Base-by-base conservation (phyloP, 2,888 invertebrate genomes). In the Elegia similella region DNA sequence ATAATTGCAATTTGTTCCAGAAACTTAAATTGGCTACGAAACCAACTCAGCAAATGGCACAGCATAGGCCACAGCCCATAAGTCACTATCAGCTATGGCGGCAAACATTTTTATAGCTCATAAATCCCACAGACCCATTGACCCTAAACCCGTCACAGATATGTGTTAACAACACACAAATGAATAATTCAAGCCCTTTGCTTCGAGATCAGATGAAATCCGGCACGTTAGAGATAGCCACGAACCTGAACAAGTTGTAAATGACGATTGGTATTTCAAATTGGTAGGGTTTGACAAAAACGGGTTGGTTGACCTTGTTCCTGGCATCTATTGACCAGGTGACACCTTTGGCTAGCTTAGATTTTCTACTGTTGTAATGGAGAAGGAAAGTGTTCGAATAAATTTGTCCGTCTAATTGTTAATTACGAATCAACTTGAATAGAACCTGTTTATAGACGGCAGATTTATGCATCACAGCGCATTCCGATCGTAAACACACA, bases 141-240 rank as follows among this genome's bases (percentile, higher is more conserved):
- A 68, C 67, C 69, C 69, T 64, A 67, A 69, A 68, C 67, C 64
- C 58, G 44, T 63, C 63, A 65, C 66, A 66, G 68, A 67, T 60
- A 63, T 56, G 55, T 50, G 55, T 64, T 64, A 64, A 65, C 67
- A 67, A 64, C 57, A 59, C 58, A 61, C 59, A 46, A 58, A 64
- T 72, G 69, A 67, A 70, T 72, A 57, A 70, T 70, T 66, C 70
- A 72, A 61, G 64, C 65, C 66, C 68, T 66, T 64, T 56, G 32
- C 53, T 62, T 62, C 59, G 61, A 65, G 64, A 64, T 57, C 64
- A 57, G 55, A 56, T 57, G 62, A 55, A 56, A 56, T 23, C 16
- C 59, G 56, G 42, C 52, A 23, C 47, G 15, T 58, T 56, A 13
- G 44, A 56, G 48, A 48, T 13, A 42, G 23, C 48, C 6, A 15